Evolutionary conservation across 2,888 invertebrate genomes (phyloP).

Genomic region (Venustoraphidia nigricollis): DNA sequence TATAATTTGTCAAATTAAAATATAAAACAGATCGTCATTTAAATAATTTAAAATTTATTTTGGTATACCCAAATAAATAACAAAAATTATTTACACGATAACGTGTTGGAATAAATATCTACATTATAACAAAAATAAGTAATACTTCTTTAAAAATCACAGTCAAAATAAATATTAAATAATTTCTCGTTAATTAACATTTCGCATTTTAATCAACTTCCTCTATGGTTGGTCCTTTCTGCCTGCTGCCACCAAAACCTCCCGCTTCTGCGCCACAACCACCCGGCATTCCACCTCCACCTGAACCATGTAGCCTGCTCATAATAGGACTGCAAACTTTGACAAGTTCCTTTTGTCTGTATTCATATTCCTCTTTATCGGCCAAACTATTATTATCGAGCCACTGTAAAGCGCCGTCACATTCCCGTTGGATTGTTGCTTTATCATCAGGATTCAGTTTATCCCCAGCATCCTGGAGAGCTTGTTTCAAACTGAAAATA

Average conservation of each 20-base stretch:
- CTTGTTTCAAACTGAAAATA: conserved; percentile 52
- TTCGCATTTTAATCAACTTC: conserved; percentile 6
- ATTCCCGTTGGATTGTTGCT: conserved; percentile 28
- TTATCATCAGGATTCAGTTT: conserved; percentile 38
- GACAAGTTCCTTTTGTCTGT: conserved; percentile 42
- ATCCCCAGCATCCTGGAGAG: conserved; percentile 44
- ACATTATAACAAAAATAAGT: no score
- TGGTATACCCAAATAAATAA: no score
- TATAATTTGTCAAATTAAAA: no score
- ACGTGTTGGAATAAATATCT: no score
- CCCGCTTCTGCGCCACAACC: conserved; percentile 3
- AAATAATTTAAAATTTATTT: no score
- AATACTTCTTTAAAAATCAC: no score
- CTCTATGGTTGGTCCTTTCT: conserved; percentile 5
- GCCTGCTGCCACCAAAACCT: neutral
- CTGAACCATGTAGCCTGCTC: conserved; percentile 33
- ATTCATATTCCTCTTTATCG: conserved; percentile 47
- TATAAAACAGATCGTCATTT: no score
- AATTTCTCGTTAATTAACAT: no score
- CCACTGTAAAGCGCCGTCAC: conserved; percentile 51
- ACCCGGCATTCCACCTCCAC: conserved; percentile 8
- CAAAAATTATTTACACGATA: no score
- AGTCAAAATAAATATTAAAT: no score
- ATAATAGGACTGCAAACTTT: conserved; percentile 39
- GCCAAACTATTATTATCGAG: conserved; percentile 50